phyloP scores from a whole-genome alignment of 2,888 invertebrate species.

The Drosophila vallismaia region DNA sequence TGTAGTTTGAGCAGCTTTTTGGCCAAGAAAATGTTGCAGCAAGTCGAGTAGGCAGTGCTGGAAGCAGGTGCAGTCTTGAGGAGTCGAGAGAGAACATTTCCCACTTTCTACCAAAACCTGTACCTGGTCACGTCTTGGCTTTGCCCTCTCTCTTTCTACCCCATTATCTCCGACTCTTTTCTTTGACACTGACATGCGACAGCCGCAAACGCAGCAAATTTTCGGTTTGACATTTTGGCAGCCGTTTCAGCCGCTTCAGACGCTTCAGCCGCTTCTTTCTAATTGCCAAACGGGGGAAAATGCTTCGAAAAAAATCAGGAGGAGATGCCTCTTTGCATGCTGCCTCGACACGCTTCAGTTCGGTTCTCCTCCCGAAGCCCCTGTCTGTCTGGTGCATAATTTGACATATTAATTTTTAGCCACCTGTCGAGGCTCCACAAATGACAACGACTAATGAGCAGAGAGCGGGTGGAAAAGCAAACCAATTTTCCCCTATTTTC shows the following conservation, averaged over 20 bases:
- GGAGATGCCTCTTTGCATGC: slow-evolving; percentile 42
- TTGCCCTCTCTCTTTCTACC: slow-evolving; percentile 2
- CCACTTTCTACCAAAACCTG: slow-evolving; percentile 42
- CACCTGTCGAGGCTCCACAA: slow-evolving; percentile 52
- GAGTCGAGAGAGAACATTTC: slow-evolving; percentile 22
- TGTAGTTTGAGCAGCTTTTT: slow-evolving; percentile 52
- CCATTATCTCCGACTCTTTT: not conserved
- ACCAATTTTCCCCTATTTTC: slow-evolving; percentile 50
- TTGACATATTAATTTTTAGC: slow-evolving; percentile 75
- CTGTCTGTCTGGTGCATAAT: slow-evolving; percentile 60
- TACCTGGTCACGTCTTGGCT: slow-evolving; percentile 25
- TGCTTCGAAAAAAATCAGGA: not conserved
- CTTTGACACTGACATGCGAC: slow-evolving; percentile 47
- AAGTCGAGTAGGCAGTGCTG: slow-evolving; percentile 13
- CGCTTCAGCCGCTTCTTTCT: slow-evolving; percentile 44
- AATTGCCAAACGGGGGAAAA: slow-evolving; percentile 59
- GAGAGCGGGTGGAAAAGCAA: slow-evolving; percentile 2
- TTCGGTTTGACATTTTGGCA: slow-evolving; percentile 77
- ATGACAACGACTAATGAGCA: slow-evolving; percentile 67
- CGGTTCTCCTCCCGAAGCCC: slow-evolving; percentile 9
- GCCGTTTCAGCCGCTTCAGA: slow-evolving; percentile 42
- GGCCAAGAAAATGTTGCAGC: slow-evolving; percentile 40
- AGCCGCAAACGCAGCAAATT: slow-evolving; percentile 69
- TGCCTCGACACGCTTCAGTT: slow-evolving; percentile 65
- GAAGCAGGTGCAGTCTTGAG: slow-evolving; percentile 21